Conservation (phyloP, 2,797 vertebrate genomes). For the Sciurus carolinensis region DNA sequence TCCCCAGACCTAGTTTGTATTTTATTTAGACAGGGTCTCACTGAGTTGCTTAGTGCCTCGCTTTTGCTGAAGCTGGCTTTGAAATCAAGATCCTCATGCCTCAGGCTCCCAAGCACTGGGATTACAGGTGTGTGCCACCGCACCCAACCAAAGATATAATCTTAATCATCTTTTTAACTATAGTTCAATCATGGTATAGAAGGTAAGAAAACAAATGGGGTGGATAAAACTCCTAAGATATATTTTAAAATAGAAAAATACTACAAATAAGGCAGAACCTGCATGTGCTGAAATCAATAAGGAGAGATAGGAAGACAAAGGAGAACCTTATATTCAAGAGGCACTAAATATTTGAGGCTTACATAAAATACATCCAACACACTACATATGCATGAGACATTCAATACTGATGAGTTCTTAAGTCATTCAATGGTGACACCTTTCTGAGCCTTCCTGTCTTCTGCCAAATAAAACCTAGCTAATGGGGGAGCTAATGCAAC, state of each 20-base stretch:
- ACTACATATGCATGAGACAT: neutral
- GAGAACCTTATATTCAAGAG: neutral
- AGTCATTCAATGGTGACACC: neutral
- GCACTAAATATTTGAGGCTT: neutral
- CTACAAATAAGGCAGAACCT: slow-evolving; percentile 9
- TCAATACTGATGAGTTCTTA: neutral
- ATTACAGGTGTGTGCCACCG: no score
- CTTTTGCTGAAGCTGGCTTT: no score
- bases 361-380: neutral
- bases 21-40: no score
- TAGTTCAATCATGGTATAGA: neutral
- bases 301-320: neutral
- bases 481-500: neutral
- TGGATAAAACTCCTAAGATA: neutral
- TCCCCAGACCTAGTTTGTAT: no score
- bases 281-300: neutral
- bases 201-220: neutral
- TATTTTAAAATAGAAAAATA: slow-evolving; percentile 42
- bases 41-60: no score
- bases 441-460: neutral
- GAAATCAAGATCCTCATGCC: no score
- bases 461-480: slow-evolving; percentile 42
- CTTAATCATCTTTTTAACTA: slow-evolving; percentile 34
- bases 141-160: neutral
- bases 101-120: no score